Percentiles rank a stretch among this genome's conserved stretches.
These are phyloP conservation scores for Semibalanus balanoides DNA, from an alignment of 1,140 invertebrate genomes.

Conservation along the genomic window DNA sequence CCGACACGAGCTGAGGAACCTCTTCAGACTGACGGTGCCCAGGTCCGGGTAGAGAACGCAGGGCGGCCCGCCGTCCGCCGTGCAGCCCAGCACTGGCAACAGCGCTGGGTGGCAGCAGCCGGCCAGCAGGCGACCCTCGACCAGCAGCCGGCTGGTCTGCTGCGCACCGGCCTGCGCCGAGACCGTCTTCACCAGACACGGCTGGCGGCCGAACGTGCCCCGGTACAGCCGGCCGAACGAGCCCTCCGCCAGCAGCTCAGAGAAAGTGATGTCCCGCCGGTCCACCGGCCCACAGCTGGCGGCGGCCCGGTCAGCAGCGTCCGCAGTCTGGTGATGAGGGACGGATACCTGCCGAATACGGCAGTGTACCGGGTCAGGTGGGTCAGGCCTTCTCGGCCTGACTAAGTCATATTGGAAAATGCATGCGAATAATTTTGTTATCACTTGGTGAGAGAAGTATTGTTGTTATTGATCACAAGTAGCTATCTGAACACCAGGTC, in stretches of 20 bases:
- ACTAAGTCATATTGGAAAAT: too few relatives aligned
- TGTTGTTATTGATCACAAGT: too few relatives aligned
- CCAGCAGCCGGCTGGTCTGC: constrained; percentile 6
- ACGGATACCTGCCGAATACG: too few relatives aligned
- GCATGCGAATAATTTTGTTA: too few relatives aligned
- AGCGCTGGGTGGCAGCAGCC: constrained; percentile 16
- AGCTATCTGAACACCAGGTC: too few relatives aligned
- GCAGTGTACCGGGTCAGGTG: too few relatives aligned
- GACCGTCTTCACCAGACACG: constrained; percentile 5
- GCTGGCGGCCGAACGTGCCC: background rate
- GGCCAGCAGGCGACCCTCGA: constrained; percentile 14
- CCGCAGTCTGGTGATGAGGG: too few relatives aligned
- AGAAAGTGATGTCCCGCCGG: background rate
- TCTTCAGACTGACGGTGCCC: constrained; percentile 17
- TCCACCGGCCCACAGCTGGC: background rate
- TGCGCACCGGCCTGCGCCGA: constrained; percentile 9
- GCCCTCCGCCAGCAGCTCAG: constrained; percentile 15
- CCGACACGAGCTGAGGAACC: constrained; percentile 7
- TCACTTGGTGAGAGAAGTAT: too few relatives aligned
- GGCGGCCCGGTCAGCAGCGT: too few relatives aligned
- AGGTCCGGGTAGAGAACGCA: constrained; percentile 13
- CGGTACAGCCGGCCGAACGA: constrained; percentile 17
- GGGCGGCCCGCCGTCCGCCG: constrained; percentile 13
- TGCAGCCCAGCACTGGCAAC: constrained; percentile 14
- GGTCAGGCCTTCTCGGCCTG: too few relatives aligned